A percentile compares a stretch with the other conserved stretches of the same genome.
Evolutionary conservation across 2,797 vertebrate species (phyloP).

Genomic region (Stomatorhinus walkeri): DNA sequence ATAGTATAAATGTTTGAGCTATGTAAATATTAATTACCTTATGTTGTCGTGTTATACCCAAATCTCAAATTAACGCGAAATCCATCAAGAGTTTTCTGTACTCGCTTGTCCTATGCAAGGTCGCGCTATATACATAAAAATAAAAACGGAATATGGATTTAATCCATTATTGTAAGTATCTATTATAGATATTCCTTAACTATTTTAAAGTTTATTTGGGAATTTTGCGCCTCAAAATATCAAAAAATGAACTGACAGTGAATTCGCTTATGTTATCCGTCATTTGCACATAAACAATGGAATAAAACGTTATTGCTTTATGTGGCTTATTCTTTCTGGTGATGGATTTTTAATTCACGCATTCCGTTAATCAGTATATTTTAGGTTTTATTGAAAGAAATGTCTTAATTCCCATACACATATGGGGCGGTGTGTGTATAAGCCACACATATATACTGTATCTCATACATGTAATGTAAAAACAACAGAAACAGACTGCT

Average conservation of each 20-base stretch:
- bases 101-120: neutral
- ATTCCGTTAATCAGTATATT: neutral
- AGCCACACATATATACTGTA: neutral
- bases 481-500: neutral
- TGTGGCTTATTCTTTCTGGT: neutral
- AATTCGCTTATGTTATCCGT: neutral
- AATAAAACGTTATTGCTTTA: neutral
- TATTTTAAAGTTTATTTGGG: neutral
- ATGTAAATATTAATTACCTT: neutral
- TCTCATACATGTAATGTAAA: neutral
- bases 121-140: neutral
- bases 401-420: neutral
- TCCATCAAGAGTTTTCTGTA: neutral
- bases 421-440: neutral
- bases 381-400: neutral
- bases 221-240: neutral
- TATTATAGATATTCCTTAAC: neutral
- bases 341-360: neutral
- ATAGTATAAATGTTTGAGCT: neutral
- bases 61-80: neutral
- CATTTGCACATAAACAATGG: neutral
- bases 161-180: neutral
- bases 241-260: neutral
- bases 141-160: neutral
- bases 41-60: neutral